phyloP scores from a whole-genome alignment of 2,888 invertebrate genomes.

The Chymomyza fuscimana region DNA sequence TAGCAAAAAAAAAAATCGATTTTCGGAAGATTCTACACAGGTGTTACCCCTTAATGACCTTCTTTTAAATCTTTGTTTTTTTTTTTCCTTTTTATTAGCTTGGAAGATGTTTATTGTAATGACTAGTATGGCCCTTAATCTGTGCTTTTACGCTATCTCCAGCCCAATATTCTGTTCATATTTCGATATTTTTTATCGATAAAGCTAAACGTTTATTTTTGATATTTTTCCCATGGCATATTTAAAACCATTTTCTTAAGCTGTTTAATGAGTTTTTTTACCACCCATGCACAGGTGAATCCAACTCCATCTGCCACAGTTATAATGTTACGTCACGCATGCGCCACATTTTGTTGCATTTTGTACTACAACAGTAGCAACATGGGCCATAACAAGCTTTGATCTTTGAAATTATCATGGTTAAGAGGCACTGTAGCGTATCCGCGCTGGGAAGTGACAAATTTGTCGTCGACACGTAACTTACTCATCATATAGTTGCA shows the following conservation, averaged over 20 bases:
- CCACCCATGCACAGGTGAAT: no score
- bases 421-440: conserved; percentile 53
- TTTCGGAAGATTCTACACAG: no score
- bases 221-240: not conserved
- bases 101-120: no score
- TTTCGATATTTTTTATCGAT: no score
- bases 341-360: conserved; percentile 42
- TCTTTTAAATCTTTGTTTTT: no score
- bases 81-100: no score
- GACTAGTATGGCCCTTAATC: no score
- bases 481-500: conserved; percentile 10
- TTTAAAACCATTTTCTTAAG: not conserved
- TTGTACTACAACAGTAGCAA: conserved; percentile 28
- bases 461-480: conserved; percentile 29
- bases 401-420: conserved; percentile 45
- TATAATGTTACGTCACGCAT: conserved; percentile 51
- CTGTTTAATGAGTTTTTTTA: not conserved
- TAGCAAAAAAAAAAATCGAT: no score
- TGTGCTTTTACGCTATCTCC: no score
- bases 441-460: conserved; percentile 17
- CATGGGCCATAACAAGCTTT: not conserved
- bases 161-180: no score
- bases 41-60: no score
- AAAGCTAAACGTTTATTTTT: not conserved
- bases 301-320: not conserved